Evolutionary conservation across 2,113 vertebrate genomes (phyloP).

Genomic region (Tenrec ecaudatus): DNA sequence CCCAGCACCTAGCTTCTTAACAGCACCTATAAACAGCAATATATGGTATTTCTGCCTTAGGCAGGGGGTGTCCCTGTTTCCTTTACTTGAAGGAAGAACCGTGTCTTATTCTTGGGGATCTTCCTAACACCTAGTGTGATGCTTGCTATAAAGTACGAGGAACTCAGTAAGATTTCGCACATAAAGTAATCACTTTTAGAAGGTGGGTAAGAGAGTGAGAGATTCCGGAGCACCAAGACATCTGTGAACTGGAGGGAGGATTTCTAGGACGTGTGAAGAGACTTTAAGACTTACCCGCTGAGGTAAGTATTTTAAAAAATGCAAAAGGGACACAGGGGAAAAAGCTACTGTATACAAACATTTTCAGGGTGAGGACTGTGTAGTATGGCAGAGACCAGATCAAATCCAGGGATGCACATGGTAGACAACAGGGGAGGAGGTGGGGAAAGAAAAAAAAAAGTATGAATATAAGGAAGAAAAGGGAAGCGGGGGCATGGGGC

Average conservation of each 20-base stretch:
- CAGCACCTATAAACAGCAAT: not conserved
- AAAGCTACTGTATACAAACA: too few relatives aligned
- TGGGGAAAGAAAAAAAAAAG: too few relatives aligned
- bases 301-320: too few relatives aligned
- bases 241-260: not conserved
- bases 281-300: too few relatives aligned
- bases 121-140: not conserved
- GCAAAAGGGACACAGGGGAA: too few relatives aligned
- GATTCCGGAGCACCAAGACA: not conserved
- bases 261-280: not conserved
- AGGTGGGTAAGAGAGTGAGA: not conserved
- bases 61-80: not conserved
- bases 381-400: too few relatives aligned
- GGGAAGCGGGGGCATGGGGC: too few relatives aligned
- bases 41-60: not conserved
- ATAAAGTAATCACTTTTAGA: not conserved
- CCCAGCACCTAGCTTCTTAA: not conserved
- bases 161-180: constrained; percentile 32
- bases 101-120: not conserved
- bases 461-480: too few relatives aligned
- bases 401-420: too few relatives aligned
- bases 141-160: not conserved
- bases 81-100: not conserved
- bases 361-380: too few relatives aligned
- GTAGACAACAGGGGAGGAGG: too few relatives aligned